Evolutionary conservation across 2,113 vertebrate genomes (phyloP).

Genomic region (Asarcornis scutulata): DNA sequence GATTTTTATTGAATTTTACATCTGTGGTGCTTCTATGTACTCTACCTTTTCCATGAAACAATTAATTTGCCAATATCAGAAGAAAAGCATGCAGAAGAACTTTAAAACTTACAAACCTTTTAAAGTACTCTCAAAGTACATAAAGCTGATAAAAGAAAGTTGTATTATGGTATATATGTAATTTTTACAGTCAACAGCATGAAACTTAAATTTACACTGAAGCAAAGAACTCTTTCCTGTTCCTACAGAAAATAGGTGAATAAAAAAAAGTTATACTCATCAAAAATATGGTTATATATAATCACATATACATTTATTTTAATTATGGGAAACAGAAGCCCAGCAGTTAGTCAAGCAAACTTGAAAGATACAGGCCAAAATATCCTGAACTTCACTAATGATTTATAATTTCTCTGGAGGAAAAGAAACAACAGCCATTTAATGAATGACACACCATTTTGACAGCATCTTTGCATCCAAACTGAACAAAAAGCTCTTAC

Average conservation of each 20-base stretch:
- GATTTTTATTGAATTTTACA: background rate
- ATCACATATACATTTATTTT: background rate
- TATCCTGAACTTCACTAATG: background rate
- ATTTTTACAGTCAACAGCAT: background rate
- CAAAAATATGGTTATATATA: background rate
- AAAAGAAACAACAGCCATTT: background rate
- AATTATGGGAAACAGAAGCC: background rate
- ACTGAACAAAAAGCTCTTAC: background rate
- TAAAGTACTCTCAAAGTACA: background rate
- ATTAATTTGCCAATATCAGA: background rate
- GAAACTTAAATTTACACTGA: background rate
- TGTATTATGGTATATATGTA: too few species aligned
- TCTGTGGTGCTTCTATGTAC: background rate
- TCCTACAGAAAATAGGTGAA: background rate
- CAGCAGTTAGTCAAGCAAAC: background rate
- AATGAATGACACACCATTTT: background rate
- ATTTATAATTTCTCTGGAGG: background rate
- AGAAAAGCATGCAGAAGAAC: background rate
- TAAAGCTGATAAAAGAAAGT: background rate
- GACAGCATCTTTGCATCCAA: background rate
- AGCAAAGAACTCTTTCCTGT: background rate
- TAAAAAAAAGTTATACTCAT: background rate
- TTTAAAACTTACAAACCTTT: background rate
- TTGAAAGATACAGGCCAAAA: background rate
- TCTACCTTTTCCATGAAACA: background rate